Percentiles rank a stretch among this genome's conserved stretches.
These are phyloP conservation scores for Hypena proboscidalis DNA, from an alignment of 2,888 invertebrate genomes.

Conservation along the genomic window DNA sequence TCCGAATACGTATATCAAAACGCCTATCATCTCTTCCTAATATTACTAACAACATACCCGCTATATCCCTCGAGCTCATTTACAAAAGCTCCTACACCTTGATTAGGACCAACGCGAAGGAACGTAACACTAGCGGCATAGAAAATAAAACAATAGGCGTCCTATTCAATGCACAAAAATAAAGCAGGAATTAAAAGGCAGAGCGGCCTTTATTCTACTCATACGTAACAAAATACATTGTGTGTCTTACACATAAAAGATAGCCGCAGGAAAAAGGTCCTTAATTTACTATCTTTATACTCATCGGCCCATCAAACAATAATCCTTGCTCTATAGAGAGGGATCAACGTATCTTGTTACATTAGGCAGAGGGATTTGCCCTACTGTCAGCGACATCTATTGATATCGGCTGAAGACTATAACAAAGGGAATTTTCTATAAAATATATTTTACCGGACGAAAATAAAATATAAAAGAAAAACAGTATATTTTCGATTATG, in stretches of 20 bases:
- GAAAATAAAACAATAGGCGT: constrained; percentile 1
- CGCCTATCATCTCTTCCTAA: no score
- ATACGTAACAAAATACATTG: constrained; percentile 4
- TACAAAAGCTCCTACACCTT: no score
- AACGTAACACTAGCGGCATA: no score
- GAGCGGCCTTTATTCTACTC: background rate
- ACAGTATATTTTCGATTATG: no score
- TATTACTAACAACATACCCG: no score
- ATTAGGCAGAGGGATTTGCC: constrained; percentile 51
- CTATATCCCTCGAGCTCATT: no score
- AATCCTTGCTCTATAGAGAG: constrained; percentile 44
- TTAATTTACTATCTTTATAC: constrained; percentile 47
- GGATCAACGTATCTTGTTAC: constrained; percentile 55
- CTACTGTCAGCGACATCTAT: constrained; percentile 48
- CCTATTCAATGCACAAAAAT: background rate
- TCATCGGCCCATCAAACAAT: constrained; percentile 53
- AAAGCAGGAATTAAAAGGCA: background rate
- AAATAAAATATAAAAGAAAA: background rate
- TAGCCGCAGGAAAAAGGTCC: constrained; percentile 30
- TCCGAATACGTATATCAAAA: no score
- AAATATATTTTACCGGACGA: background rate
- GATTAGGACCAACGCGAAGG: no score
- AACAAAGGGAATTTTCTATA: constrained; percentile 6
- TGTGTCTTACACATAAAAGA: constrained; percentile 14
- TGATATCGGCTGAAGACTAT: constrained; percentile 23